Evolutionary conservation across 2,888 invertebrate genomes (phyloP).

Genomic region (Drosophila quinaria): DNA sequence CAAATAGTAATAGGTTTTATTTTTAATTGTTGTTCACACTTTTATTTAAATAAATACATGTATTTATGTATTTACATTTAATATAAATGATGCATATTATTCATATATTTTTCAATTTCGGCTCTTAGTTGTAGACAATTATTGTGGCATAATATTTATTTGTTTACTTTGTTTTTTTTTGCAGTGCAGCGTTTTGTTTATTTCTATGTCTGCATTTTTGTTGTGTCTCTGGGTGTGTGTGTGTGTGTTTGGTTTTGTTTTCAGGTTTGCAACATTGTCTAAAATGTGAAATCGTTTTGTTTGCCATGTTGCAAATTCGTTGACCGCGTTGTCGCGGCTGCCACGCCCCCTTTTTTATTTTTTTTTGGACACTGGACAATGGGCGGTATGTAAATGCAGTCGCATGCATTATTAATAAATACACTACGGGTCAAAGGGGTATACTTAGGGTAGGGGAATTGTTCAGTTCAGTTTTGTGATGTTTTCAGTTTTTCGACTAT

Average conservation of each 20-base stretch:
- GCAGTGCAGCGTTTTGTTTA: slow-evolving; percentile 20
- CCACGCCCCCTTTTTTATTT: slow-evolving; percentile 16
- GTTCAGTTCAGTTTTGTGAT: slow-evolving; percentile 17
- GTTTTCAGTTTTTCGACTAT: slow-evolving; percentile 5
- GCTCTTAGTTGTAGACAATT: no score
- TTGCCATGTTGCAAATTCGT: slow-evolving; percentile 53
- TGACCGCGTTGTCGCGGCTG: slow-evolving; percentile 36
- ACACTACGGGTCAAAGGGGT: slow-evolving; percentile 33
- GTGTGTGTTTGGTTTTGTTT: slow-evolving; percentile 21
- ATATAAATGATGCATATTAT: no score
- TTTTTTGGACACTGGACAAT: background rate
- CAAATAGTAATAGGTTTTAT: no score
- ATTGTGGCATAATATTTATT: no score
- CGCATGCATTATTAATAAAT: slow-evolving; percentile 63
- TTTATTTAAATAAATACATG: no score
- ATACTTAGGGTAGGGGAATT: background rate
- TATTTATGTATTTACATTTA: no score
- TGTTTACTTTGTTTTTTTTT: slow-evolving; percentile 1
- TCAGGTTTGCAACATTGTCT: slow-evolving; percentile 48
- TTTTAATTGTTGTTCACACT: no score
- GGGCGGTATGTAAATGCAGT: slow-evolving; percentile 50
- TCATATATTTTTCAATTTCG: no score
- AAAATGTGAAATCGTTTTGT: slow-evolving; percentile 52
- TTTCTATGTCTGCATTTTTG: slow-evolving; percentile 5
- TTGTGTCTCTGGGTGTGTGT: background rate